Evolutionary conservation across 1,140 invertebrate species (phyloP).

Genomic region (Musca vetustissima): DNA sequence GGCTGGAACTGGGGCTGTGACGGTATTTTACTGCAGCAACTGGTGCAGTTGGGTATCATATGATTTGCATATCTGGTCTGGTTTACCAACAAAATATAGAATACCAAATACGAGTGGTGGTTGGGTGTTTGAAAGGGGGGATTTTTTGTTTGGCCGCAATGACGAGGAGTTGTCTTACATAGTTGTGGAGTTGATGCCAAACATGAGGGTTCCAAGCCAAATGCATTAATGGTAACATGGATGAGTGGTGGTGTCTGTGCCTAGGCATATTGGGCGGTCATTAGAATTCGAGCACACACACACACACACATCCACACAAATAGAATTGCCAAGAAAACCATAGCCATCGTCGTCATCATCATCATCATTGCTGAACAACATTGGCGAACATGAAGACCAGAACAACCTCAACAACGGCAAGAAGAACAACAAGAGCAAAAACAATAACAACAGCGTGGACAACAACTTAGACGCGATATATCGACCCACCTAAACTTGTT

Average conservation of each 20-base stretch:
- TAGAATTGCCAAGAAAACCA: conserved; percentile 1
- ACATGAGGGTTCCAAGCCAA: too few species aligned
- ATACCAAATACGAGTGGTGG: background rate
- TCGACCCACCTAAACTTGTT: conserved; percentile 26
- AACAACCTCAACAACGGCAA: conserved; percentile 5
- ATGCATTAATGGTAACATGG: conserved; percentile 17
- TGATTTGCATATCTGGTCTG: conserved; percentile 49
- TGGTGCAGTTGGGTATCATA: conserved; percentile 28
- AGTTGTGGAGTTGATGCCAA: background rate
- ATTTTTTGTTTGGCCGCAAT: background rate
- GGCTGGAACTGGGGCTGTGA: background rate
- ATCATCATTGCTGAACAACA: conserved; percentile 14
- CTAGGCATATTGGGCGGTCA: conserved; percentile 56
- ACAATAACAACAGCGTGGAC: conserved; percentile 5
- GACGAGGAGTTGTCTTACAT: background rate
- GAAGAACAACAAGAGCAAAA: background rate
- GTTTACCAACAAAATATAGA: conserved; percentile 9
- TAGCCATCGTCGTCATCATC: conserved; percentile 3
- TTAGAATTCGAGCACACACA: conserved; percentile 45
- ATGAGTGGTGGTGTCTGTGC: conserved; percentile 48
- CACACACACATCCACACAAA: background rate
- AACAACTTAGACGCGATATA: background rate
- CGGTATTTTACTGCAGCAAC: background rate
- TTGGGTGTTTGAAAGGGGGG: too few species aligned
- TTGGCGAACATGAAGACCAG: background rate